Conservation (phyloP, 1,140 invertebrate species). For the Procambarus virginalis region DNA sequence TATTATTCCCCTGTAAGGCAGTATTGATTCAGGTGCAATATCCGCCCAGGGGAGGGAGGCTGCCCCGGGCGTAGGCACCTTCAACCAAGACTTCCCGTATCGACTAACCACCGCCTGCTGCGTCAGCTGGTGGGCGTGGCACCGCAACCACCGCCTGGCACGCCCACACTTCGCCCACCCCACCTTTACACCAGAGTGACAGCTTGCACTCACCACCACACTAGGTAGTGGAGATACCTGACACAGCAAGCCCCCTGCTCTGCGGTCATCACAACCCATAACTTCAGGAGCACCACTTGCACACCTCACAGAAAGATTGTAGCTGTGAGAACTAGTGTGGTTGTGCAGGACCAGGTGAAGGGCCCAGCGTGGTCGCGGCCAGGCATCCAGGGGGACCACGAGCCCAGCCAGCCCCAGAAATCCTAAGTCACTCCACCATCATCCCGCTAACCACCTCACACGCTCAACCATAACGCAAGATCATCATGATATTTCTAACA, state of each 20-base stretch:
- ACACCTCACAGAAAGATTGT: not conserved
- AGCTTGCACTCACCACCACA: not conserved
- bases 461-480: not conserved
- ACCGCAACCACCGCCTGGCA: conserved; percentile 7
- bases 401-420: not conserved
- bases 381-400: not conserved
- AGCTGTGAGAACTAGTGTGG: not conserved
- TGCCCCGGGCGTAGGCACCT: conserved; percentile 36
- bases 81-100: conserved; percentile 28
- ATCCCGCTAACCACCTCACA: not conserved
- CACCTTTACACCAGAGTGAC: not conserved
- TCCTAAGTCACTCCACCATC: not conserved
- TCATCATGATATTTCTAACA: no score
- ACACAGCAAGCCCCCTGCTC: not conserved
- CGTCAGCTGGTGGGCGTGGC: conserved; percentile 50
- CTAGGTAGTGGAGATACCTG: not conserved
- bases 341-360: conserved; percentile 1
- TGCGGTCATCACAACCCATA: not conserved
- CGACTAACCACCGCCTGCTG: conserved; percentile 40
- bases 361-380: not conserved
- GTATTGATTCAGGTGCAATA: conserved; percentile 45
- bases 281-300: not conserved
- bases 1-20: conserved; percentile 34
- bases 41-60: conserved; percentile 27
- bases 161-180: no score